Conservation (phyloP, 2,113 vertebrate genomes). For the Drymodes brunneopygia region DNA sequence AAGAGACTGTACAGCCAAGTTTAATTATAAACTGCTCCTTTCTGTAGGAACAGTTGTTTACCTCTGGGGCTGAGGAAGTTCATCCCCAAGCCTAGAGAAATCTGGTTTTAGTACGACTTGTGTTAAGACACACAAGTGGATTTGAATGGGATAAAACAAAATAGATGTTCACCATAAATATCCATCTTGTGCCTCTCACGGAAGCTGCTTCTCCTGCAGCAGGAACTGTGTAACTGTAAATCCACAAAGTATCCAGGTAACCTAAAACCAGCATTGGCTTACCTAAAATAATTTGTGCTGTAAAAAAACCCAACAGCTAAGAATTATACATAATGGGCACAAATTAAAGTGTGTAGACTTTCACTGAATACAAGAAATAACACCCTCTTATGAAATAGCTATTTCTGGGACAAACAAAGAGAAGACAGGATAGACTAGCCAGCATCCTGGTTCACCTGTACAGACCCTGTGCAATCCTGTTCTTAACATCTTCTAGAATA, state of each 20-base stretch:
- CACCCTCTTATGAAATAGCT: not conserved
- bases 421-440: not conserved
- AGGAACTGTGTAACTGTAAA: not conserved
- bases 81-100: not conserved
- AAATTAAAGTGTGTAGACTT: not conserved
- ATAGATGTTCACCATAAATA: not conserved
- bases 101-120: not conserved
- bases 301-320: not conserved
- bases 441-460: not conserved
- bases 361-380: not conserved
- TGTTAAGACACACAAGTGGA: not conserved
- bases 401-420: not conserved
- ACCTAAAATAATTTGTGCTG: not conserved
- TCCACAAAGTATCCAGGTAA: not conserved
- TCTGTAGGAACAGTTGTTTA: not conserved
- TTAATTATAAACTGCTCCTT: not conserved
- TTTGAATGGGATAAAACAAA: not conserved
- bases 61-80: not conserved
- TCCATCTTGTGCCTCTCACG: not conserved
- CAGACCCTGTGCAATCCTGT: not conserved
- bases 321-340: not conserved
- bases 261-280: not conserved
- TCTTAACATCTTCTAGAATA: not conserved
- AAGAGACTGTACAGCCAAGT: not conserved
- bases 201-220: not conserved